Percentiles rank a stretch among this genome's conserved stretches.
These are phyloP conservation scores for Cephus runcator DNA, from an alignment of 2,888 invertebrate species.

Conservation along the genomic window DNA sequence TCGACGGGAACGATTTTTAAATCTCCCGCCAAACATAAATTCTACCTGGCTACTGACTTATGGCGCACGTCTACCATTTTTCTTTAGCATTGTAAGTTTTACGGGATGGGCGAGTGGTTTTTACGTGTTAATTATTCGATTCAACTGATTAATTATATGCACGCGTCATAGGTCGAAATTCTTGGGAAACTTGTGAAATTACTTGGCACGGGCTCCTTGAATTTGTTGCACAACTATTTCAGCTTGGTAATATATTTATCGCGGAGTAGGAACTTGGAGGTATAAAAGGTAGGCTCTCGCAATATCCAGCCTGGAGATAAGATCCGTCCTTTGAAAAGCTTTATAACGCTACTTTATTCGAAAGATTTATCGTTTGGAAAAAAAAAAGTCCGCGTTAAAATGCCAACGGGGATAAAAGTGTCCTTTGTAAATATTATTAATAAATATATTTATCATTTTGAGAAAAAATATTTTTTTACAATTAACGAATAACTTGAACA, in stretches of 20 bases:
- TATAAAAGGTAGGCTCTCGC: constrained; percentile 17
- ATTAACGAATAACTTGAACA: too few relatives aligned
- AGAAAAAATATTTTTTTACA: too few relatives aligned
- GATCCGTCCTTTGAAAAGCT: constrained; percentile 22
- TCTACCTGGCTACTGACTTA: too few relatives aligned
- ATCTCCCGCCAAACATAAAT: too few relatives aligned
- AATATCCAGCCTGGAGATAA: constrained; percentile 21
- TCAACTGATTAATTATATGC: too few relatives aligned
- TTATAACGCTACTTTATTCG: constrained; percentile 17
- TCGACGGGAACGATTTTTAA: neutral
- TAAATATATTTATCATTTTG: neutral
- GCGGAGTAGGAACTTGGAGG: constrained; percentile 8
- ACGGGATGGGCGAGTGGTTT: neutral
- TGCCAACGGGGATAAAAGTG: constrained; percentile 10
- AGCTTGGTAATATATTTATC: constrained; percentile 16
- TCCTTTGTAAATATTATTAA: neutral
- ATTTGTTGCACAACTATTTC: constrained; percentile 12
- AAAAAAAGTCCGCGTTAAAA: constrained; percentile 12
- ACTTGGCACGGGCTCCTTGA: neutral
- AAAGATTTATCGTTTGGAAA: constrained; percentile 19
- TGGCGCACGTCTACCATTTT: too few relatives aligned
- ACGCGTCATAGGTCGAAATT: too few relatives aligned
- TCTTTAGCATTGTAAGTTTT: neutral
- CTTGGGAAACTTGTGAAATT: too few relatives aligned
- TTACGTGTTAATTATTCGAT: constrained; percentile 3